Evolutionary conservation across 2,797 vertebrate genomes (phyloP).

Genomic region (Propithecus perrieri): DNA sequence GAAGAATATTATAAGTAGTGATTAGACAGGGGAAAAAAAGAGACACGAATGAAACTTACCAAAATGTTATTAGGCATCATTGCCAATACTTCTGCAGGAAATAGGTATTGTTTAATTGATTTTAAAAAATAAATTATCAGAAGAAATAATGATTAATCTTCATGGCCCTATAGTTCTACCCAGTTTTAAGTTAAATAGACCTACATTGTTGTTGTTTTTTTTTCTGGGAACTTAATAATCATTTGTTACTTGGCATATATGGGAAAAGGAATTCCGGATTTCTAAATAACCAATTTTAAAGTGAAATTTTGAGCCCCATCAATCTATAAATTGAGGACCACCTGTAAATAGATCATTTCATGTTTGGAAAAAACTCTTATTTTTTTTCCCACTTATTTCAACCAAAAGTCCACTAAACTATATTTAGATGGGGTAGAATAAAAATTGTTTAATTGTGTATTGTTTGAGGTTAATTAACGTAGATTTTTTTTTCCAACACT

Average conservation of each 20-base stretch:
- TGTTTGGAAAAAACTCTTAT: not conserved
- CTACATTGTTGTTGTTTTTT: not conserved
- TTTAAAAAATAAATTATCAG: not conserved
- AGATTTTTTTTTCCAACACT: slow-evolving; percentile 40
- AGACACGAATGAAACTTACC: not conserved
- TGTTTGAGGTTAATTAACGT: not conserved
- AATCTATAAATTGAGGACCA: not conserved
- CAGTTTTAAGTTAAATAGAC: not conserved
- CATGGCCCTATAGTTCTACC: not conserved
- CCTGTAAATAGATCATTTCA: not conserved
- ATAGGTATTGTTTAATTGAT: not conserved
- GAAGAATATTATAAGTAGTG: not conserved
- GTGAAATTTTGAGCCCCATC: not conserved
- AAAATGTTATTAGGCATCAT: not conserved
- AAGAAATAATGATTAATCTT: not conserved
- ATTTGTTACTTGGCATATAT: not conserved
- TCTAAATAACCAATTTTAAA: slow-evolving; percentile 36
- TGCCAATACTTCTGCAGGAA: not conserved
- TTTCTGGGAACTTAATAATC: not conserved
- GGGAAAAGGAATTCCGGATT: not conserved
- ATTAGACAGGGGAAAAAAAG: not conserved
- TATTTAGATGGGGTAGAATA: not conserved
- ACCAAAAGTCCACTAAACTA: not conserved
- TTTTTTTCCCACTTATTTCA: not conserved
- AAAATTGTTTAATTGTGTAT: not conserved